These are phyloP conservation scores for Brachionus koreanus DNA, from an alignment of 1,140 invertebrate genomes.

Conservation along the genomic window DNA sequence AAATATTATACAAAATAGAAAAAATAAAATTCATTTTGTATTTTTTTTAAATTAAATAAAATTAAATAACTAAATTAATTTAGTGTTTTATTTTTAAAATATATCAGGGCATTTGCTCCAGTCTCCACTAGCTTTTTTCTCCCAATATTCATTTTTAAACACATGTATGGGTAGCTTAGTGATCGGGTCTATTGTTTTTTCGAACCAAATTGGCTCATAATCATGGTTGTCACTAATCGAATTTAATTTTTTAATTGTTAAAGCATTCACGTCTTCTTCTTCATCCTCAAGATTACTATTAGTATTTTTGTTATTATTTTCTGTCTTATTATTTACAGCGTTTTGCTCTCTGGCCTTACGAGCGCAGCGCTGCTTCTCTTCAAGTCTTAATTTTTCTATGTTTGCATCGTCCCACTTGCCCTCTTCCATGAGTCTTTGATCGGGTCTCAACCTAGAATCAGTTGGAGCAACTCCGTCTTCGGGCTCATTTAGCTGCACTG, in stretches of 20 bases:
- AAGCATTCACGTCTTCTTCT: background rate
- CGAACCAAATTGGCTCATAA: constrained; percentile 84
- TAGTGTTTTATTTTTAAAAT: constrained; percentile 56
- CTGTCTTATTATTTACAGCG: constrained; percentile 61
- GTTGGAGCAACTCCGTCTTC: constrained; percentile 81
- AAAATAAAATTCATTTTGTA: background rate
- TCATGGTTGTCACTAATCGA: background rate
- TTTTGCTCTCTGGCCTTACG: constrained; percentile 68
- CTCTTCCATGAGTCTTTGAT: constrained; percentile 95
- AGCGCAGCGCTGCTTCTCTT: constrained; percentile 79
- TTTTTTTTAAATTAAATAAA: background rate
- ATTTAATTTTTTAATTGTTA: constrained; percentile 24
- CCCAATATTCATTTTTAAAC: constrained; percentile 86
- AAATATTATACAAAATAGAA: background rate
- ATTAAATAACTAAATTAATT: background rate
- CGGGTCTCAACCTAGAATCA: constrained; percentile 84
- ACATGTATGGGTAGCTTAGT: constrained; percentile 78
- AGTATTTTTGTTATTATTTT: background rate
- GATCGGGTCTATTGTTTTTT: constrained; percentile 71
- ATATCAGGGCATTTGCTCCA: constrained; percentile 90
- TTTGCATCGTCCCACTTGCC: constrained; percentile 95
- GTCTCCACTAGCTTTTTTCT: constrained; percentile 77
- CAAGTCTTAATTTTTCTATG: constrained; percentile 75
- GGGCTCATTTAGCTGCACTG: constrained; percentile 89
- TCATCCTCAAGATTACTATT: background rate